Conservation (phyloP, 2,797 vertebrate genomes). For the Takifugu rubripes region DNA sequence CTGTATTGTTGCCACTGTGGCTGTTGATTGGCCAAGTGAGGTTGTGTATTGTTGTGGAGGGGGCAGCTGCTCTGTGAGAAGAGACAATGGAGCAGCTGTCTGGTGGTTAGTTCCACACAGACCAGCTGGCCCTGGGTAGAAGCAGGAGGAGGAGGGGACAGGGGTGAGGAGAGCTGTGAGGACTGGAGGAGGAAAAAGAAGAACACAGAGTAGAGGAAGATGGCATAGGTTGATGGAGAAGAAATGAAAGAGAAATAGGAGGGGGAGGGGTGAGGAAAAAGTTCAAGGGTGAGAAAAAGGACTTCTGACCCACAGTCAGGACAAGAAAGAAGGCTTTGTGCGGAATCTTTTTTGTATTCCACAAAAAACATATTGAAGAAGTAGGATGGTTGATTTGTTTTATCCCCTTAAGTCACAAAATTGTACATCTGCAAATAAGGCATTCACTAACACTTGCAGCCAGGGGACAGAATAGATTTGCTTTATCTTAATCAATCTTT, state of each 20-base stretch:
- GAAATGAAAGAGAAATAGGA: conserved; percentile 74
- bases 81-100: conserved; percentile 99
- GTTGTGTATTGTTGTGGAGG: conserved; percentile 91
- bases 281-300: conserved; percentile 79
- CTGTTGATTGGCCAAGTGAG: conserved; percentile 81
- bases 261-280: conserved; percentile 48
- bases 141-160: conserved; percentile 78
- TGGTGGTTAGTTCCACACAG: conserved; percentile 93
- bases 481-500: not conserved
- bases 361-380: conserved; percentile 88
- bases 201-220: conserved; percentile 78
- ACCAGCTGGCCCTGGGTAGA: conserved; percentile 94
- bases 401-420: conserved; percentile 69
- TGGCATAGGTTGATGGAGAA: conserved; percentile 67
- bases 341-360: conserved; percentile 85
- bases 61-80: conserved; percentile 98
- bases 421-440: conserved; percentile 1
- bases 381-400: conserved; percentile 70
- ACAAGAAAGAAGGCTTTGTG: conserved; percentile 91
- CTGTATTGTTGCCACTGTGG: conserved; percentile 89
- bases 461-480: conserved; percentile 12
- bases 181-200: conserved; percentile 46
- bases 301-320: conserved; percentile 98
- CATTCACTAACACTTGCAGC: not conserved
- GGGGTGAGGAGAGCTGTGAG: conserved; percentile 67